Evolutionary conservation across 1,140 invertebrate genomes (phyloP).

Genomic region (Drosophila pruinosa): DNA sequence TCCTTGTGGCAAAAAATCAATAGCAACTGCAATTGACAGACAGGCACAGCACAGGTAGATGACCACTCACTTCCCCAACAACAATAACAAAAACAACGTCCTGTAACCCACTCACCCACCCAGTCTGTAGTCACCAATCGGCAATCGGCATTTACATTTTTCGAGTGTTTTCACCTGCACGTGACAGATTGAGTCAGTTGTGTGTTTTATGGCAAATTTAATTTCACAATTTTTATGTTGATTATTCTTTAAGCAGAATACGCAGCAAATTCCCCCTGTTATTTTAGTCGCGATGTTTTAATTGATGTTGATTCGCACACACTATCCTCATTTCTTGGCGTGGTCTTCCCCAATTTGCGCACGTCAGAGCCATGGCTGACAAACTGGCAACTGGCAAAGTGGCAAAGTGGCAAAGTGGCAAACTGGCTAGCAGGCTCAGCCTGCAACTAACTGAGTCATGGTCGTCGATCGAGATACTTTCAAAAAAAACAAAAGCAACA

Average conservation of each 20-base stretch:
- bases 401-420: too few species aligned
- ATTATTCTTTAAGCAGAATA: slow-evolving; percentile 11
- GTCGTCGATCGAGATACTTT: slow-evolving; percentile 54
- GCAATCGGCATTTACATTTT: neutral
- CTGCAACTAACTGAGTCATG: slow-evolving; percentile 64
- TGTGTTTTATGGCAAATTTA: slow-evolving; percentile 26
- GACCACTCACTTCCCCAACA: neutral
- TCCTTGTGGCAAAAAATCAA: slow-evolving; percentile 62
- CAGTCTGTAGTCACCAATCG: neutral
- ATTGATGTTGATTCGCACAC: slow-evolving; percentile 35
- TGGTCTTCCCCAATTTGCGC: slow-evolving; percentile 64
- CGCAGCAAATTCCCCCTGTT: slow-evolving; percentile 15
- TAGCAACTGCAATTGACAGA: slow-evolving; percentile 53
- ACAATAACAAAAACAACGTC: neutral
- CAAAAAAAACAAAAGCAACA: slow-evolving; percentile 30
- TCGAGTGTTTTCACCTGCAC: slow-evolving; percentile 46
- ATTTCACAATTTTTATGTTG: slow-evolving; percentile 5
- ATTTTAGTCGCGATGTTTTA: slow-evolving; percentile 7
- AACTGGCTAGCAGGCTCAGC: neutral
- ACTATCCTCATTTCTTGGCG: slow-evolving; percentile 35
- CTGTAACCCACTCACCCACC: neutral
- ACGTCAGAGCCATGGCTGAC: slow-evolving; percentile 43
- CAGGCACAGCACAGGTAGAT: neutral
- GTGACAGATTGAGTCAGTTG: slow-evolving; percentile 20
- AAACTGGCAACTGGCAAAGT: neutral